phyloP scores from a whole-genome alignment of 2,113 vertebrate species.

The Himantopus leucocephalus region DNA sequence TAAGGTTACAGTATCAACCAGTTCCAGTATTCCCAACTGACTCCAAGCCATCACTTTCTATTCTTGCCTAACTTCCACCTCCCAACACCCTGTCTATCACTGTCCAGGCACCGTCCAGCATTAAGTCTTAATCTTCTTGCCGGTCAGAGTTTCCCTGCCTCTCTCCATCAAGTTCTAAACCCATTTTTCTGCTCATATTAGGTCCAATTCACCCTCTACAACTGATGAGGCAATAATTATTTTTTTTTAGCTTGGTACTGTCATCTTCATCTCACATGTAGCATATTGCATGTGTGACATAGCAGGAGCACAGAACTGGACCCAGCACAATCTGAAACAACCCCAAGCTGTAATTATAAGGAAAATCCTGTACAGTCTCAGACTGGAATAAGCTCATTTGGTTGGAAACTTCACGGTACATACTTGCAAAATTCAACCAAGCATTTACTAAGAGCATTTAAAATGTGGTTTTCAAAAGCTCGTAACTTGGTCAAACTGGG shows the following conservation, averaged over 20 bases:
- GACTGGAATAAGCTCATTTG: slow-evolving; percentile 4
- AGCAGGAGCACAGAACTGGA: not conserved
- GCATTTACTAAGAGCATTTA: not conserved
- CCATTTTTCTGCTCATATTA: not conserved
- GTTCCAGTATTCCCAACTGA: not conserved
- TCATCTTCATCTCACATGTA: not conserved
- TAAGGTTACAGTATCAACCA: not conserved
- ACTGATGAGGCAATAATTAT: not conserved
- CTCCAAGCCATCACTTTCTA: not conserved
- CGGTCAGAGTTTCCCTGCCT: not conserved
- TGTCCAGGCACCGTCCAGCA: not conserved
- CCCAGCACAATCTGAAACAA: not conserved
- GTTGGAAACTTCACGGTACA: not conserved
- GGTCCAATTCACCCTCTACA: not conserved
- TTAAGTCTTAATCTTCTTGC: not conserved
- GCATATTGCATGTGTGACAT: not conserved
- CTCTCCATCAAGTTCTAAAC: not conserved
- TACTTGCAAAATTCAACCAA: not conserved
- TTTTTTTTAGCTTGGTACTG: not conserved
- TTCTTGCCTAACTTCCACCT: not conserved
- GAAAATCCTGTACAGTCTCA: not conserved
- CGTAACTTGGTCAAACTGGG: not conserved
- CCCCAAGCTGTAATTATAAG: not conserved
- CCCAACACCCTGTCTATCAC: not conserved
- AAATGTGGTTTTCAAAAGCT: not conserved